Base-by-base conservation (phyloP, 2,888 invertebrate genomes). In the Tupiocoris notatus region DNA sequence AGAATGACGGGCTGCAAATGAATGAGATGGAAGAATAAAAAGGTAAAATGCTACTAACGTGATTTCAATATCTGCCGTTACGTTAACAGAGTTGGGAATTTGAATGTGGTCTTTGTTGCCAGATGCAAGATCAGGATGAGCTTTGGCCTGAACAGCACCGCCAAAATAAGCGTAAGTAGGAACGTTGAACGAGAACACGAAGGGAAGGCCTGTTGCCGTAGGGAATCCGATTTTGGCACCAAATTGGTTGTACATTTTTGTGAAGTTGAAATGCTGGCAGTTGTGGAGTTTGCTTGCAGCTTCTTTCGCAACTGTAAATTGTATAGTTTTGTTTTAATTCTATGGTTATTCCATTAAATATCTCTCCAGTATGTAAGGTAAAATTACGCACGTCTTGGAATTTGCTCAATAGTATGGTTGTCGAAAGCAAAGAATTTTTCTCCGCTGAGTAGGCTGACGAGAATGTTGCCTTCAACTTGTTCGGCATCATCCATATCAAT, bases 171-270 rank as follows among this genome's bases (percentile, higher is more conserved):
- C 79, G 17, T 89, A 83, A 12, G 86, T 85, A 9, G 91, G 90
- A 74, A 85, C 86, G 74, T 88, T 88, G 81, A 88, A 86, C 70
- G 87, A 88, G 83, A 86, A 91, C 78, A 89, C 84, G 83, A 90
- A 90, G 16, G 91, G 91, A 80, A 91, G 85, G 83, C 92, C 92
- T 80, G 87, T 88, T 77, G 88, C 89, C 17, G 90, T 87, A 1
- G 92, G 91, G 86, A 91, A 89, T 84, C 89, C 88, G n/a, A 91
- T 83, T 9, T 87, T 86, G 7, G 89, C 84, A 79, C 89, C 88
- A 65, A 86, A 85, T 66, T 86, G 84, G 81, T 88, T 88, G 66
- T 86, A 82, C n/a, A 90, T 84, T 83, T 89, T 90, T 64, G 88
- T 89, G 83, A 87, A 86, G 81, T 89, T 88, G 80, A 87, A 84